phyloP scores from a whole-genome alignment of 2,888 invertebrate species.

The Conus canariensis region DNA sequence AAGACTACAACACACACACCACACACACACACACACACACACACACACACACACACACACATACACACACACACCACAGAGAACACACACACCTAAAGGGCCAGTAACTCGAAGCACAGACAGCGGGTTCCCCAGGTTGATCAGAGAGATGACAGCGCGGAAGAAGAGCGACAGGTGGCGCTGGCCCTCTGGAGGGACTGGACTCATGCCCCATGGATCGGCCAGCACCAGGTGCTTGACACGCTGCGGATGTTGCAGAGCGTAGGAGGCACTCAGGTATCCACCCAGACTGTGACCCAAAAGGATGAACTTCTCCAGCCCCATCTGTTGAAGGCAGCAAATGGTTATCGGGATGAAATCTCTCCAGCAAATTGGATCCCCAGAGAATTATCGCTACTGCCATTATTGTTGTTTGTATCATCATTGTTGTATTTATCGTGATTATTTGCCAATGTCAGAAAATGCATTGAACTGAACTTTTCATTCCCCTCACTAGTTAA shows the following conservation, averaged over 20 bases:
- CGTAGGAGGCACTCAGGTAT: slow-evolving; percentile 74
- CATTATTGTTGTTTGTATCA: neutral
- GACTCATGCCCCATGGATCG: slow-evolving; percentile 89
- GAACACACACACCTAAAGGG: slow-evolving; percentile 37
- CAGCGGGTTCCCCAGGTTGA: slow-evolving; percentile 32
- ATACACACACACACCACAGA: too few species aligned
- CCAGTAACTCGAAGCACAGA: slow-evolving; percentile 30
- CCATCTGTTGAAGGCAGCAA: slow-evolving; percentile 74
- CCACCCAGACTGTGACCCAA: slow-evolving; percentile 95
- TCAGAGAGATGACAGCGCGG: neutral
- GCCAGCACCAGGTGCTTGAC: slow-evolving; percentile 95
- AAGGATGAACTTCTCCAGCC: slow-evolving; percentile 90
- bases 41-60: neutral
- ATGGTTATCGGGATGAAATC: too few species aligned
- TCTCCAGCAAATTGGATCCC: too few species aligned
- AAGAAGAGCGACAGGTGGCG: neutral
- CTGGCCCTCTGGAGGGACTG: neutral
- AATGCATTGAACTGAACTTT: too few species aligned
- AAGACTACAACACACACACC: neutral
- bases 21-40: neutral
- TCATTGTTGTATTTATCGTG: neutral
- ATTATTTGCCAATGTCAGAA: neutral
- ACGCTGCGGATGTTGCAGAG: slow-evolving; percentile 87
- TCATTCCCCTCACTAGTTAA: too few species aligned
- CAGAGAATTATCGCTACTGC: neutral